Base-by-base conservation (phyloP, 2,888 invertebrate genomes). In the Cabera pusaria region DNA sequence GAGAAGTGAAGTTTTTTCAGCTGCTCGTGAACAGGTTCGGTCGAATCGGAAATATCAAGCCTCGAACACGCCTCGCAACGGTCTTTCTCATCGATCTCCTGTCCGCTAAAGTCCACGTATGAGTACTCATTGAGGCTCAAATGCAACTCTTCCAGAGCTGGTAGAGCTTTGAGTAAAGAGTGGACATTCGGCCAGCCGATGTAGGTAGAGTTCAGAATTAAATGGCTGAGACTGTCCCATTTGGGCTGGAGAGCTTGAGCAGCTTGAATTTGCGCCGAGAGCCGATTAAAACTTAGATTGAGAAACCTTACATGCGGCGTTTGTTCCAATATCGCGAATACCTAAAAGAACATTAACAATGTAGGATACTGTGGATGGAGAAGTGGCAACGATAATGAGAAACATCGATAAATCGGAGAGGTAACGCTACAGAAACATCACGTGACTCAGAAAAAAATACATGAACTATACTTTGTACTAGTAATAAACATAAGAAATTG, bases 261-360 rank as follows among this genome's bases (percentile, higher is more conserved):
- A 3, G 90, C 87, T 49, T 91, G 91, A 10, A 95, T 84, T 31
- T 94, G 93, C 33, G 93, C 93, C 17, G 93, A 92, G 19, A 96
- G 87, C 48, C 93, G 92, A 79, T 98, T 98, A 82, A 96, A 96
- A 75, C 97, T 97, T 56, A 98, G 81, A 76, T 98, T 98, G 28
- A 98, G 93, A 79, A 98, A 97, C 66, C 95, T 94, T 47, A 98
- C 93, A 55, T 94, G 92, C 12, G 97, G 97, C 91, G 97, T 96
- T 71, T 96, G 94, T 67, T 94, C 92, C 47, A 98, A 80, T 63
- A 98, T 95, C 44, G 93, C 93, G 72, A 97, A 95, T 10, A 98
- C 93, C 95, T 95, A 45, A 72, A 47, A 5, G 8, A 37, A 58
- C 35, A 6, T 21, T 7, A 24, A 12, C 3, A 12, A 12, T 24